A percentile compares a stretch with the other conserved stretches of the same genome.
These are phyloP conservation scores for Drymonia ruficornis DNA, from an alignment of 2,888 invertebrate species.

Conservation along the genomic window DNA sequence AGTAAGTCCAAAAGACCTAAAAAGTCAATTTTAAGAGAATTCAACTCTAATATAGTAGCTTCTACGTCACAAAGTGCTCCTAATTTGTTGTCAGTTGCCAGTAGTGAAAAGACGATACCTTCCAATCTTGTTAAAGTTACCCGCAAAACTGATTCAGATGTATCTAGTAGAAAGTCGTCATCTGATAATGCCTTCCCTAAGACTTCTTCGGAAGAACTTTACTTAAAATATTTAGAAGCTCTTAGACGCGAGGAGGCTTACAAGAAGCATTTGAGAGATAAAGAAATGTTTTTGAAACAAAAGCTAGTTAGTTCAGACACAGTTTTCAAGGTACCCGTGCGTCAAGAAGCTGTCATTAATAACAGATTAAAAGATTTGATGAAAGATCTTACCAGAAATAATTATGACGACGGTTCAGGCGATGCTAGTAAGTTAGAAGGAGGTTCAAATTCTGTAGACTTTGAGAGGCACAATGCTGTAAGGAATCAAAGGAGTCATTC, in stretches of 20 bases:
- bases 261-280: slow-evolving; percentile 69
- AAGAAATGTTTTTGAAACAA: slow-evolving; percentile 72
- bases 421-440: slow-evolving; percentile 77
- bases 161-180: slow-evolving; percentile 63
- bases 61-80: slow-evolving; percentile 78
- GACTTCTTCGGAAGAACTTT: slow-evolving; percentile 74
- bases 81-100: slow-evolving; percentile 61
- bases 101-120: slow-evolving; percentile 47
- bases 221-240: slow-evolving; percentile 72
- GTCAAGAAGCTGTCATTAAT: slow-evolving; percentile 48
- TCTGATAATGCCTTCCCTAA: slow-evolving; percentile 58
- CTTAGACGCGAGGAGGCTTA: slow-evolving; percentile 68
- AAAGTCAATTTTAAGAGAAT: slow-evolving; percentile 73
- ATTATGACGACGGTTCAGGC: slow-evolving; percentile 76
- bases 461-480: slow-evolving; percentile 40
- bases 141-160: slow-evolving; percentile 68
- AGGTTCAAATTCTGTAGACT: slow-evolving; percentile 49
- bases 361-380: slow-evolving; percentile 67
- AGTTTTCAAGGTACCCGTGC: slow-evolving; percentile 47
- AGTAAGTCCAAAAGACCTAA: slow-evolving; percentile 56
- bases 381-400: slow-evolving; percentile 75
- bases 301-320: slow-evolving; percentile 66
- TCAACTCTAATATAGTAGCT: slow-evolving; percentile 64
- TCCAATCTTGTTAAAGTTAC: slow-evolving; percentile 45
- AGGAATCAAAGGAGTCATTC: slow-evolving; percentile 71